Conservation (phyloP, 1,140 invertebrate species). For the Cotesia typhae region DNA sequence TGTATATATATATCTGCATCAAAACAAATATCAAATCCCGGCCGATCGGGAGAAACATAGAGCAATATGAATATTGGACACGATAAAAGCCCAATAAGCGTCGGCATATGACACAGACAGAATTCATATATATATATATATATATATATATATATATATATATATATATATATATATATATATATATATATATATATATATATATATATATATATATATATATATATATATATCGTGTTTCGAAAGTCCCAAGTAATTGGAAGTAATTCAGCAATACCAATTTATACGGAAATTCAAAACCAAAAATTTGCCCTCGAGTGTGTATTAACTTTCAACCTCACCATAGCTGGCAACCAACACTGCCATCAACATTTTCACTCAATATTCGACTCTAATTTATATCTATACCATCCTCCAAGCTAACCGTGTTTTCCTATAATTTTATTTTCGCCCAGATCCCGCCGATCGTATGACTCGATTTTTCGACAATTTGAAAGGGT, state of each 20-base stretch:
- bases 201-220: neutral
- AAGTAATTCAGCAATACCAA: constrained; percentile 55
- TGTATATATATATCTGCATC: no score
- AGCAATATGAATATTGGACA: no score
- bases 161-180: neutral
- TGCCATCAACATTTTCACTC: constrained; percentile 3
- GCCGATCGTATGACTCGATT: constrained; percentile 60
- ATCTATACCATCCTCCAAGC: constrained; percentile 49
- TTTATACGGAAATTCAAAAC: constrained; percentile 54
- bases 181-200: constrained; percentile 2
- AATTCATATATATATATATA: constrained; percentile 6
- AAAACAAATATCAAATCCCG: no score
- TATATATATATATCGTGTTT: constrained; percentile 9
- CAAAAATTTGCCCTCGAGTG: constrained; percentile 48
- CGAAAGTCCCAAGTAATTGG: constrained; percentile 47
- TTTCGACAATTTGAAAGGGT: constrained; percentile 56
- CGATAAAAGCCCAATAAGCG: constrained; percentile 1
- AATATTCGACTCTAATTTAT: constrained; percentile 43
- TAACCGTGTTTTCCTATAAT: constrained; percentile 59
- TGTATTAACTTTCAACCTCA: neutral
- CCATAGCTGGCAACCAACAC: no score
- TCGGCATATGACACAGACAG: neutral
- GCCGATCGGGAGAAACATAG: no score
- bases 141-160: constrained; percentile 1
- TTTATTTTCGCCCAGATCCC: constrained; percentile 57